These are phyloP conservation scores for Centropus unirufus DNA, from an alignment of 2,113 vertebrate genomes.

Conservation along the genomic window DNA sequence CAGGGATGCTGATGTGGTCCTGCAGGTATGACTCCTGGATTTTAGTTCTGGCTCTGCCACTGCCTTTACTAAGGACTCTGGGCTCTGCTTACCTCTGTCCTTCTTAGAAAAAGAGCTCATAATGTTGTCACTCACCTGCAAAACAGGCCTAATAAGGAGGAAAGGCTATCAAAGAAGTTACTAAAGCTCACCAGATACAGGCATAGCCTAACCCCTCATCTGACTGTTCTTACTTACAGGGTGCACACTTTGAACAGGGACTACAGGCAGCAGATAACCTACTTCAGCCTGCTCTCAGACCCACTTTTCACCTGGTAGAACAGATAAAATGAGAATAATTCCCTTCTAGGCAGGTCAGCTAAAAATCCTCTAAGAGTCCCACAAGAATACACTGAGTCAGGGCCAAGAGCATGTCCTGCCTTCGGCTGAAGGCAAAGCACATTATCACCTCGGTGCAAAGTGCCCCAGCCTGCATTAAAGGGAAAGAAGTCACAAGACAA, in stretches of 20 bases:
- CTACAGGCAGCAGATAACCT: background rate
- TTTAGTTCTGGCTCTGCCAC: background rate
- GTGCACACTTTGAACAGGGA: background rate
- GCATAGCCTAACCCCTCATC: background rate
- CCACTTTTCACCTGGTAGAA: background rate
- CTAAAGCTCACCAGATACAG: background rate
- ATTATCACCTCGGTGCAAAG: background rate
- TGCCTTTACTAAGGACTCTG: background rate
- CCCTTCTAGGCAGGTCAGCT: background rate
- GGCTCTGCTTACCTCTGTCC: background rate
- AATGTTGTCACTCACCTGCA: background rate
- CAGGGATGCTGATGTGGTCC: background rate
- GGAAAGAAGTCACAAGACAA: background rate
- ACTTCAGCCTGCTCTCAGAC: background rate
- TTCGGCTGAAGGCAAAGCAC: background rate
- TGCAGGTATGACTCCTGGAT: background rate
- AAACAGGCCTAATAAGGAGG: background rate
- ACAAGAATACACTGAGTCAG: background rate
- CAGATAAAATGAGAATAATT: accelerated
- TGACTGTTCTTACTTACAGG: background rate
- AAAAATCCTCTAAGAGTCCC: background rate
- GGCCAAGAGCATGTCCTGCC: background rate
- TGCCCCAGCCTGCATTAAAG: background rate
- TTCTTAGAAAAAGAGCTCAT: background rate
- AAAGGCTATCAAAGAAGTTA: background rate